phyloP scores from a whole-genome alignment of 2,888 invertebrate species.

The Sabellastarte sp. region DNA sequence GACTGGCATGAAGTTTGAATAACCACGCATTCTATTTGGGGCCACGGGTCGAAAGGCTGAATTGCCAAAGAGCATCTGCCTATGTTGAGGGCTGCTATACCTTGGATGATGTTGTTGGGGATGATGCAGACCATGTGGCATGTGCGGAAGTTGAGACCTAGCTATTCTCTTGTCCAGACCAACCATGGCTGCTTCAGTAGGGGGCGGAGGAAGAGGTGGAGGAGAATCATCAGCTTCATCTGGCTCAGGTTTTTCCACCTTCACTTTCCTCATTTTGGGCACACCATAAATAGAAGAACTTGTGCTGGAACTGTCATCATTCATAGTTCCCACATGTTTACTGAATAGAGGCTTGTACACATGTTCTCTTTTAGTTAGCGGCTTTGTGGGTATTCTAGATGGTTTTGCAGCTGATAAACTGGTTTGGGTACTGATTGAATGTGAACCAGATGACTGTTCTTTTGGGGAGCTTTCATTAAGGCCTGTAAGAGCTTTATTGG shows the following conservation, averaged over 20 bases:
- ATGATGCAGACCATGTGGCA: background rate
- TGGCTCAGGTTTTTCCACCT: background rate
- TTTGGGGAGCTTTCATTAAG: too few species aligned
- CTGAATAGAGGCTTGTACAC: background rate
- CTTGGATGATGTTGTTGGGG: background rate
- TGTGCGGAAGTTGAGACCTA: background rate
- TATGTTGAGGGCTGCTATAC: background rate
- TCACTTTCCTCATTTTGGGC: background rate
- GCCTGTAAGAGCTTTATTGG: background rate
- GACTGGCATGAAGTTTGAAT: background rate
- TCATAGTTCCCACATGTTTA: background rate
- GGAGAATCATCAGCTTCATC: conserved; percentile 14
- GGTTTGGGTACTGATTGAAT: background rate
- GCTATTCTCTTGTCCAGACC: too few species aligned
- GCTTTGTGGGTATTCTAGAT: too few species aligned
- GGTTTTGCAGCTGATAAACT: too few species aligned
- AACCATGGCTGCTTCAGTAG: conserved; percentile 14
- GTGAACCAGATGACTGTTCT: too few species aligned
- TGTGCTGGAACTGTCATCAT: background rate
- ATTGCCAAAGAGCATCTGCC: too few species aligned
- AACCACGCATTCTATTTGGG: background rate
- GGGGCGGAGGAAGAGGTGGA: conserved; percentile 24
- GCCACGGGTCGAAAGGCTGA: conserved; percentile 6
- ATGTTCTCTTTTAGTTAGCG: background rate
- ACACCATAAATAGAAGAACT: background rate